Conservation (phyloP, 2,797 vertebrate species). For the Gallinago solitaria region DNA sequence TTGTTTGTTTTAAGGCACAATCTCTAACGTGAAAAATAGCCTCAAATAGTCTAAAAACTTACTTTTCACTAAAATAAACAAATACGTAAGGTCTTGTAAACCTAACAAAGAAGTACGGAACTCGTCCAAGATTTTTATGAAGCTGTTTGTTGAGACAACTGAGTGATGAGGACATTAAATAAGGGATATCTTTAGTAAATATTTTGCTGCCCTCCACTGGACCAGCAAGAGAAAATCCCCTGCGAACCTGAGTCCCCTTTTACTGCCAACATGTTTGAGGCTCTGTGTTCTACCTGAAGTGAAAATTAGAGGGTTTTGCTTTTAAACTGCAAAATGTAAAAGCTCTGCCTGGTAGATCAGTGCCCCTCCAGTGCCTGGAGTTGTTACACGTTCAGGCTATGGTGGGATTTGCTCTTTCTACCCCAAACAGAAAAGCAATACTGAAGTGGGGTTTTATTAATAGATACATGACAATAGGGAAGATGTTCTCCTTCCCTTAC, state of each 20-base stretch:
- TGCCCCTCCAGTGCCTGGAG: not conserved
- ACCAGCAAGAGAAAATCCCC: not conserved
- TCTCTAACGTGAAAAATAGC: constrained; percentile 8
- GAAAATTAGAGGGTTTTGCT: not conserved
- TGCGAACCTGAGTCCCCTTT: not conserved
- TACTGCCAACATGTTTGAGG: not conserved
- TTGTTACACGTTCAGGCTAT: not conserved
- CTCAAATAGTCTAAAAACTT: not conserved
- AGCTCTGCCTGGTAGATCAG: not conserved
- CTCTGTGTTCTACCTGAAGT: not conserved
- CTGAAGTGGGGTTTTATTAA: not conserved
- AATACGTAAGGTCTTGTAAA: not conserved
- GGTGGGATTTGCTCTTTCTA: not conserved
- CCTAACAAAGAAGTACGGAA: not conserved
- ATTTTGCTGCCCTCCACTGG: constrained; percentile 73
- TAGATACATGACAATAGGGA: not conserved
- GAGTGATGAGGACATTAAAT: not conserved
- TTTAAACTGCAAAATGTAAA: not conserved
- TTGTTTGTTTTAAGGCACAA: not conserved
- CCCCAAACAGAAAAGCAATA: not conserved
- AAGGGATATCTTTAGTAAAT: not conserved
- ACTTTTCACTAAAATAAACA: constrained; percentile 16
- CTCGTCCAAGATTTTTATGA: not conserved
- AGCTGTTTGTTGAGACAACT: not conserved
- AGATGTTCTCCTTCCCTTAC: not conserved